These are phyloP conservation scores for Synaphobranchus kaupii DNA, from an alignment of 2,797 vertebrate species.

Conservation along the genomic window DNA sequence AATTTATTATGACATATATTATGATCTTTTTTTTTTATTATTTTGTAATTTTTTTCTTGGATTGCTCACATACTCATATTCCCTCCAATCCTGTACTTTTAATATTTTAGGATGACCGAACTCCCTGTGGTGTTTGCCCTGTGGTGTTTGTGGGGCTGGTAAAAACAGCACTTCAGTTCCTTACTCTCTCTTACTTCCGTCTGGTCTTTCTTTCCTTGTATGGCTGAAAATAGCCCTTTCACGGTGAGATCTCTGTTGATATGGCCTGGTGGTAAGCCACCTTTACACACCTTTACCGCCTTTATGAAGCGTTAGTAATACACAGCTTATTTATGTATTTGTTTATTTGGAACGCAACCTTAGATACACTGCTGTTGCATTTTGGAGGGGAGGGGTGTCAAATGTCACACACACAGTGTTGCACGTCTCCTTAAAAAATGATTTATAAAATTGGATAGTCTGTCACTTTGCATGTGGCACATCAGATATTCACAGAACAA, in stretches of 20 bases:
- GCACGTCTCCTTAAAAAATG: neutral
- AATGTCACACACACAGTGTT: neutral
- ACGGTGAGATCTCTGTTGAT: neutral
- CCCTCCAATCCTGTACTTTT: neutral
- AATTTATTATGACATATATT: too few relatives aligned
- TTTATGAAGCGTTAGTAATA: neutral
- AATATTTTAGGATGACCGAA: neutral
- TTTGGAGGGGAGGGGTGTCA: neutral
- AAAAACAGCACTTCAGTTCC: neutral
- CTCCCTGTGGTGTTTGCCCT: neutral
- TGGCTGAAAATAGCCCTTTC: neutral
- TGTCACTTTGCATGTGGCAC: conserved; percentile 29
- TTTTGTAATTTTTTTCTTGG: neutral
- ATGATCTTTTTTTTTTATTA: too few relatives aligned
- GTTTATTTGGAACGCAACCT: neutral
- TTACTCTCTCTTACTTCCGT: neutral
- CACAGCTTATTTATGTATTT: conserved; percentile 17
- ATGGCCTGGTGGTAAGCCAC: neutral
- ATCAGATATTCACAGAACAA: conserved; percentile 17
- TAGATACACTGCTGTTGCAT: neutral
- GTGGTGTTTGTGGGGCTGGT: too few relatives aligned
- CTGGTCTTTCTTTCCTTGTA: neutral
- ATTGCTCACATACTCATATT: neutral
- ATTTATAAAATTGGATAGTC: conserved; percentile 19
- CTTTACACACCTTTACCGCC: neutral